Conservation (phyloP, 2,797 vertebrate species). For the Nothura maculosa region DNA sequence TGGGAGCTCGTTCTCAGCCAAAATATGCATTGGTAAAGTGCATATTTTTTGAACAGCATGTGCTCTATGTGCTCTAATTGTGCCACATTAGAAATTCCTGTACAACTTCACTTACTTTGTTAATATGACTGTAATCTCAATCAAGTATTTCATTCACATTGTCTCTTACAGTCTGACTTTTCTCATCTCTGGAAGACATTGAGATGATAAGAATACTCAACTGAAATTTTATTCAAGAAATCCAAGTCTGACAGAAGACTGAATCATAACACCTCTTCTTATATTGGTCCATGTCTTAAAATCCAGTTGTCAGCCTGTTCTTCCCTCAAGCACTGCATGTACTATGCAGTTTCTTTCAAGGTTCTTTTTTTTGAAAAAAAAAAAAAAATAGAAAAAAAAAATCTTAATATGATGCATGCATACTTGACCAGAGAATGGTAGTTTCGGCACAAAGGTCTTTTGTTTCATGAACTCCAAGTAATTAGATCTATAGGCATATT, state of each 20-base stretch:
- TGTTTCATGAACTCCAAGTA: neutral
- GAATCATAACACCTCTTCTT: neutral
- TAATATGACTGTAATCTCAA: neutral
- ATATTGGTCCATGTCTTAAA: neutral
- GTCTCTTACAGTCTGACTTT: neutral
- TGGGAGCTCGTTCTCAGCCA: neutral
- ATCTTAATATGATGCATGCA: neutral
- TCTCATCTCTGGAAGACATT: neutral
- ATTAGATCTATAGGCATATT: neutral
- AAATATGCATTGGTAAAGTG: neutral
- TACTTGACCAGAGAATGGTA: neutral
- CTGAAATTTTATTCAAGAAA: neutral
- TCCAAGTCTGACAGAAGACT: neutral
- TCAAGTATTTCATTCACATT: neutral
- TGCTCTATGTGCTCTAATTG: neutral
- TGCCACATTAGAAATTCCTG: neutral
- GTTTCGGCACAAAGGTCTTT: neutral
- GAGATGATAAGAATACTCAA: neutral
- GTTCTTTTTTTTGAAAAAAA: neutral
- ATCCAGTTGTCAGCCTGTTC: neutral
- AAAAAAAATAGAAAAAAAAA: neutral
- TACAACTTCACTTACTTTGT: neutral
- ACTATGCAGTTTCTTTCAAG: neutral
- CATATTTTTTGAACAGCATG: neutral
- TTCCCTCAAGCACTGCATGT: neutral